Percentiles rank a stretch among this genome's conserved stretches.
Conservation (phyloP, 2,113 vertebrate species). For the Sebastes schlegelii region DNA sequence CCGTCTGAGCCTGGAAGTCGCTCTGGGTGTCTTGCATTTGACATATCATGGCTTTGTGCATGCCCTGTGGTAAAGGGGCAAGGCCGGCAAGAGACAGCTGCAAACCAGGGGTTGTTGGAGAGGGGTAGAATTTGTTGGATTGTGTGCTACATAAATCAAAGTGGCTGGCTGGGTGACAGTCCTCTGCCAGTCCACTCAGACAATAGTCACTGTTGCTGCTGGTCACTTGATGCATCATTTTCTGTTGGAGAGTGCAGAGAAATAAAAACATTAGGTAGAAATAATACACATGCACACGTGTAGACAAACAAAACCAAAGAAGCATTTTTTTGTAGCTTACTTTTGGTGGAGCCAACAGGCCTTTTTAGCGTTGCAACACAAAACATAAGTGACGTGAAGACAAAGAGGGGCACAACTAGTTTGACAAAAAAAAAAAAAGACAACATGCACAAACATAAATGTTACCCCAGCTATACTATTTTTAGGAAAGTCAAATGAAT, state of each 20-base stretch:
- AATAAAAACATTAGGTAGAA: slow-evolving; percentile 14
- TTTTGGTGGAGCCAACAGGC: slow-evolving; percentile 41
- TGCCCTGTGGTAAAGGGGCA: slow-evolving; percentile 84
- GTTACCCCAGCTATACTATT: no score
- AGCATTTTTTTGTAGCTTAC: slow-evolving; percentile 19
- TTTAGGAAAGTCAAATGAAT: slow-evolving; percentile 19
- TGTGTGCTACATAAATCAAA: slow-evolving; percentile 94
- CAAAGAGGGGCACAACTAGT: slow-evolving; percentile 9
- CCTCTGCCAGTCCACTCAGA: slow-evolving; percentile 90
- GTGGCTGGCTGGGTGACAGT: slow-evolving; percentile 90
- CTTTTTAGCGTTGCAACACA: slow-evolving; percentile 35
- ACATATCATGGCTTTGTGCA: slow-evolving; percentile 93
- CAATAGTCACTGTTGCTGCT: slow-evolving; percentile 92
- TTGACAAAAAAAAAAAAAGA: not conserved
- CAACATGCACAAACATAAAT: not conserved
- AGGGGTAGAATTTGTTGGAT: slow-evolving; percentile 91
- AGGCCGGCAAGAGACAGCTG: slow-evolving; percentile 81
- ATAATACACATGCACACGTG: not conserved
- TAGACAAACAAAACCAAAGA: slow-evolving; percentile 2
- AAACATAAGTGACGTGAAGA: slow-evolving; percentile 12
- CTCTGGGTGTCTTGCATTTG: slow-evolving; percentile 90
- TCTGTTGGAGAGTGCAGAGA: slow-evolving; percentile 84
- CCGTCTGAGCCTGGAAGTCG: slow-evolving; percentile 88
- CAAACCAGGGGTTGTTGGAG: slow-evolving; percentile 86
- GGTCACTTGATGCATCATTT: slow-evolving; percentile 98